Evolutionary conservation across 2,797 vertebrate species (phyloP).

Genomic region (Malacoctenus gilli): DNA sequence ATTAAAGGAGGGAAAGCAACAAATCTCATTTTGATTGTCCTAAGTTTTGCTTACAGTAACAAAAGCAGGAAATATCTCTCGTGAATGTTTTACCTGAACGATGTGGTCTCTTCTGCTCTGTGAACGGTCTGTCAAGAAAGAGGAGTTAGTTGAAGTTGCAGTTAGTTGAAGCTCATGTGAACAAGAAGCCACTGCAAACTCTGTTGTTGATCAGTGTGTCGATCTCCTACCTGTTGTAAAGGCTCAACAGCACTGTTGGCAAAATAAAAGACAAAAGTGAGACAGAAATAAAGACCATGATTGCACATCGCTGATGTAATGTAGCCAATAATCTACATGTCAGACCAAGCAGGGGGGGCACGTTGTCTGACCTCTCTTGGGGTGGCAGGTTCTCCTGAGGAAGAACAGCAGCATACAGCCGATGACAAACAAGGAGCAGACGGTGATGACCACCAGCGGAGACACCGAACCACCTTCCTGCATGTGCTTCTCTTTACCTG

Average conservation of each 20-base stretch:
- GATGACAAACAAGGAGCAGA: conserved; percentile 89
- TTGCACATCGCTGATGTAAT: too few species aligned
- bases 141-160: conserved; percentile 14
- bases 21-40: too few species aligned
- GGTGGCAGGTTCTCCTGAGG: conserved; percentile 88
- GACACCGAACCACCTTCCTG: conserved; percentile 82
- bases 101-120: conserved; percentile 79
- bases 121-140: conserved; percentile 71
- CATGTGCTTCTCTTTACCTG: conserved; percentile 81
- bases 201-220: too few species aligned
- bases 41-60: conserved; percentile 5
- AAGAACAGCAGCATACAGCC: conserved; percentile 85
- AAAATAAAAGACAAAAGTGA: conserved; percentile 14
- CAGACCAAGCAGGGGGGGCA: background rate
- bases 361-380: conserved; percentile 83
- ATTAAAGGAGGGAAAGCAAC: too few species aligned
- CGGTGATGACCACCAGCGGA: conserved; percentile 84
- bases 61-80: conserved; percentile 17
- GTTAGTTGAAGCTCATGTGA: background rate
- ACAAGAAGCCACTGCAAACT: too few species aligned
- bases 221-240: conserved; percentile 79
- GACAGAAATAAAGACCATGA: background rate
- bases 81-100: conserved; percentile 78
- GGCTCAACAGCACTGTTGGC: conserved; percentile 78
- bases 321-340: background rate